Base-by-base conservation (phyloP, 2,797 vertebrate species). In the Scleropages formosus region DNA sequence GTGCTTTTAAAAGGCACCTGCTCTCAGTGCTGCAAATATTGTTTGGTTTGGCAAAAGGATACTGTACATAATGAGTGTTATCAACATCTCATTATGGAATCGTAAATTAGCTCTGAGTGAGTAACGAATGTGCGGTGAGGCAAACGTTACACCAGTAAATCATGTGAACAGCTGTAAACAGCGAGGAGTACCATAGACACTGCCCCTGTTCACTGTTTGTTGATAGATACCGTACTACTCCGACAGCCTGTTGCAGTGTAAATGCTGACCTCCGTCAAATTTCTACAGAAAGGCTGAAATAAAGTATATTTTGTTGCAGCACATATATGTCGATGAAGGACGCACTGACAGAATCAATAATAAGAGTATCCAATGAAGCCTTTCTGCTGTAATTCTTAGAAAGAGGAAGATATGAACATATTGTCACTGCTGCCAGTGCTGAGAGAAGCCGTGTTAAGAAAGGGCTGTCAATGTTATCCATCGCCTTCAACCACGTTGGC, bases 51-150 rank as follows among this genome's bases (percentile, higher is more conserved):
- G 78, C 78, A 66, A 68, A 18, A 22, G 39, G 27, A 9, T 53
- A 9, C 49, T 53, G 75, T 76, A 75, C 75, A 65, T 27, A 63
- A 65, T 74, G 67, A 58, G 79, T 74, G 64, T 85, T 86, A 90
- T 89, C 82, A 87, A 80, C 84, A 82, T 77, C 82, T 86, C 84
- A 89, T 90, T 88, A 87, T 80, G 58, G 77, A 62, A 72, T 87
- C 86, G 86, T 82, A 82, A 89, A 92, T 86, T 78, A 73, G 78
- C 78, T 87, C 79, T 75, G 80, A 79, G 77, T 75, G 80, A 79
- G 77, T 85, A 87, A 89, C 66, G 58, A 84, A 87, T 84, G 87
- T 74, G 75, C 60, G 79, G 39, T 66, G 78, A 83, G 75, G 70
- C 82, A 64, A 65, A 79, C 26, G 18, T 73, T n/a, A 65, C 13